Conservation (phyloP, 2,797 vertebrate species). For the Rhinophrynus dorsalis region DNA sequence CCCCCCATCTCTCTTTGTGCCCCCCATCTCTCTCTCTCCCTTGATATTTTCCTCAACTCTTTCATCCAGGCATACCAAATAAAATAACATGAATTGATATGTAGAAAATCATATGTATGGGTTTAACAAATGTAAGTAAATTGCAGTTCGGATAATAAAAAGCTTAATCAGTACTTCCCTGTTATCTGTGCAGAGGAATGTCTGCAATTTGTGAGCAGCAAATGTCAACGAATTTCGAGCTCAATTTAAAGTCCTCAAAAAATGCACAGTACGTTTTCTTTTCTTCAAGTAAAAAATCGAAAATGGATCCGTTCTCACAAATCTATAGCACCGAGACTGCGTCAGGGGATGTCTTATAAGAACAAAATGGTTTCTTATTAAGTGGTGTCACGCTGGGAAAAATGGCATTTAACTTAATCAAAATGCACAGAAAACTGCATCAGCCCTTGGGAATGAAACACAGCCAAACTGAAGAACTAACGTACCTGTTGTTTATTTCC, state of each 20-base stretch:
- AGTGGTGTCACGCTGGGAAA: neutral
- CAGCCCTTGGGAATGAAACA: neutral
- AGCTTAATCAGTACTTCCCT: too few relatives aligned
- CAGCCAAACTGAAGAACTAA: neutral
- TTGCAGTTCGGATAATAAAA: too few relatives aligned
- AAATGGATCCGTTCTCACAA: neutral
- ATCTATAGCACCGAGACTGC: neutral
- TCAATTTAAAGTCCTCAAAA: neutral
- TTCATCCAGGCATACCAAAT: too few relatives aligned
- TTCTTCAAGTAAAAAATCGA: neutral
- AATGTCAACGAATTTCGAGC: neutral
- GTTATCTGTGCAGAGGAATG: too few relatives aligned
- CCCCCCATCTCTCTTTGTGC: too few relatives aligned
- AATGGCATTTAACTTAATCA: neutral
- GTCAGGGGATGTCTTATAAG: neutral
- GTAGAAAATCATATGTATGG: too few relatives aligned
- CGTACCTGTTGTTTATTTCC: neutral
- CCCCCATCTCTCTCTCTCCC: too few relatives aligned
- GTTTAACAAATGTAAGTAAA: too few relatives aligned
- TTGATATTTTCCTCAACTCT: too few relatives aligned
- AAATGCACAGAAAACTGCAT: neutral
- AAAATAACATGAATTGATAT: too few relatives aligned
- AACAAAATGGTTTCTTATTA: conserved; percentile 2
- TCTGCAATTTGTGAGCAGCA: neutral
- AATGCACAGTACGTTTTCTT: neutral